Conservation (phyloP, 2,888 invertebrate species). For the Crematogaster levior region DNA sequence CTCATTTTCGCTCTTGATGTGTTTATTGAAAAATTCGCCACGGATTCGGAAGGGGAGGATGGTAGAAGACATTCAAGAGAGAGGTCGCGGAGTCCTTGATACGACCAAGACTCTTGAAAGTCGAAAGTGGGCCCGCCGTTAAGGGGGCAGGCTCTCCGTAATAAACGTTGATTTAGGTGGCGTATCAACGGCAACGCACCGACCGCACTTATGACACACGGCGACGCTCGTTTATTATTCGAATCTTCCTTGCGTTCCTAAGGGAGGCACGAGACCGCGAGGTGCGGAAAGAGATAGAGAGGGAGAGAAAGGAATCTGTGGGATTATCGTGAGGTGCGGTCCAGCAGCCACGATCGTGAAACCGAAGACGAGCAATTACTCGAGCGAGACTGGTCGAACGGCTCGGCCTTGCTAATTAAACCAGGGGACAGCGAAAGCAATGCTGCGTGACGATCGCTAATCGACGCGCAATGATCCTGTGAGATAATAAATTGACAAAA, state of each 20-base stretch:
- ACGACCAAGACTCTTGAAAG: constrained; percentile 6
- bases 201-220: constrained; percentile 58
- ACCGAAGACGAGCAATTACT: constrained; percentile 66
- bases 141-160: constrained; percentile 40
- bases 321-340: constrained; percentile 45
- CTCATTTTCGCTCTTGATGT: neutral
- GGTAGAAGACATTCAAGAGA: neutral
- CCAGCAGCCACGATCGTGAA: constrained; percentile 49
- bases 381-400: constrained; percentile 17
- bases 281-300: constrained; percentile 5
- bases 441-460: constrained; percentile 35
- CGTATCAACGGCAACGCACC: constrained; percentile 61
- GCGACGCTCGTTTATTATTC: constrained; percentile 51
- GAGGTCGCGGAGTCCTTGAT: constrained; percentile 21
- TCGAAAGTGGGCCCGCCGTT: constrained; percentile 49
- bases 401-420: constrained; percentile 61
- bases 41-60: neutral
- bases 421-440: constrained; percentile 31
- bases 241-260: constrained; percentile 6
- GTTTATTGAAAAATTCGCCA: constrained; percentile 2
- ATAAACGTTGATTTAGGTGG: constrained; percentile 72
- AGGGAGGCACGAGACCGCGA: constrained; percentile 1
- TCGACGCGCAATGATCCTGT: constrained; percentile 25
- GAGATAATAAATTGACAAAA: constrained; percentile 43
- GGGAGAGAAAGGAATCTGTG: neutral